These are phyloP conservation scores for Mesorhabditis spiculigera DNA, from an alignment of 2,888 invertebrate genomes.

Conservation along the genomic window DNA sequence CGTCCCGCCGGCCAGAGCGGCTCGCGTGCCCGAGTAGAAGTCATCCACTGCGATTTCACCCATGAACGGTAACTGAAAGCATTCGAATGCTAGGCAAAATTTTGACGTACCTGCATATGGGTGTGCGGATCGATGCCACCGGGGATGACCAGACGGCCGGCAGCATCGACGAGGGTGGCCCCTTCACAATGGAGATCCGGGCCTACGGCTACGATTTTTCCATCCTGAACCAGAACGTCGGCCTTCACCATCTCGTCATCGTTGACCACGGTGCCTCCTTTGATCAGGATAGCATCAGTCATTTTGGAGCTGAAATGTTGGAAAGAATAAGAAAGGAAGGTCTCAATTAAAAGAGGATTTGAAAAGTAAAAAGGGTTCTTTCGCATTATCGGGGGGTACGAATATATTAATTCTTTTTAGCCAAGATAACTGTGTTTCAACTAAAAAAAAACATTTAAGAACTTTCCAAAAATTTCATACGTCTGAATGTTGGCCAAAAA, in stretches of 20 bases:
- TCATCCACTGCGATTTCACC: slow-evolving; percentile 79
- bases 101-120: slow-evolving; percentile 72
- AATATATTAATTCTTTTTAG: too few species aligned
- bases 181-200: slow-evolving; percentile 15
- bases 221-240: slow-evolving; percentile 90
- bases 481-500: too few species aligned
- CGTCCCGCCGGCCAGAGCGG: slow-evolving; percentile 94
- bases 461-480: too few species aligned
- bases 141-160: slow-evolving; percentile 56
- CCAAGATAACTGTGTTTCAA: too few species aligned
- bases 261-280: slow-evolving; percentile 91
- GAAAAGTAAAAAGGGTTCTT: too few species aligned
- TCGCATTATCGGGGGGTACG: too few species aligned
- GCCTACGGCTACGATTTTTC: slow-evolving; percentile 63
- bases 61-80: slow-evolving; percentile 76
- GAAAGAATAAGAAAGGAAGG: neutral
- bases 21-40: slow-evolving; percentile 93
- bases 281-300: slow-evolving; percentile 68
- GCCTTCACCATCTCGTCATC: slow-evolving; percentile 82
- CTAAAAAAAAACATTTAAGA: too few species aligned
- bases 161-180: slow-evolving; percentile 79
- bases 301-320: neutral
- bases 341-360: neutral
- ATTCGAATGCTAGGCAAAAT: neutral
- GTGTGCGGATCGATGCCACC: slow-evolving; percentile 72